These are phyloP conservation scores for Nasonia longicornis DNA, from an alignment of 1,140 invertebrate species.

Conservation along the genomic window DNA sequence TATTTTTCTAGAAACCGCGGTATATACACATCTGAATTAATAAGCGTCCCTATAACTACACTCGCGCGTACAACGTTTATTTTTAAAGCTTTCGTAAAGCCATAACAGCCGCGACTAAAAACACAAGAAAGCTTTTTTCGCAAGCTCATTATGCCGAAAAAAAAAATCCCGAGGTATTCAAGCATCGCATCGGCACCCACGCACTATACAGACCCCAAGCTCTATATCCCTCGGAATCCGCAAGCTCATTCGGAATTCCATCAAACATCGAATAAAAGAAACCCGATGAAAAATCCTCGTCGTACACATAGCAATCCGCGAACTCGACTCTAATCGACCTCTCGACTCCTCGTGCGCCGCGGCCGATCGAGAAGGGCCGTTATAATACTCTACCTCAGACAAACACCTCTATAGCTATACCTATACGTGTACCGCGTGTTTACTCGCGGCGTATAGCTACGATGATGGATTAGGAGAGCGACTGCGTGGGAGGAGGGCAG, in stretches of 20 bases:
- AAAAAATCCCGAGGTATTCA: no score
- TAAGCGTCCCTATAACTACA: no score
- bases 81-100: no score
- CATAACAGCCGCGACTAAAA: no score
- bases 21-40: not conserved
- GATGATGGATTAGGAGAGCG: slow-evolving; percentile 21
- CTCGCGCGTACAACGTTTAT: no score
- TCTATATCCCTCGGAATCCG: not conserved
- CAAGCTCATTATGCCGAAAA: no score
- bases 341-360: not conserved
- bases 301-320: not conserved
- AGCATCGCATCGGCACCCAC: no score
- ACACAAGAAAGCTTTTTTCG: no score
- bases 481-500: not conserved
- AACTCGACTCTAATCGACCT: not conserved
- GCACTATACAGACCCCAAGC: not conserved
- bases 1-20: not conserved
- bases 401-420: no score
- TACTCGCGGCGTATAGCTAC: slow-evolving; percentile 1
- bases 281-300: not conserved
- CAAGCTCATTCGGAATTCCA: not conserved
- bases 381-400: not conserved
- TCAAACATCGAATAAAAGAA: not conserved
- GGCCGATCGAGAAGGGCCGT: not conserved
- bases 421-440: not conserved